Evolutionary conservation across 2,797 vertebrate genomes (phyloP), one percentile per base, ranked within the genome.

Genomic region (Clarias platycephalus): DNA sequence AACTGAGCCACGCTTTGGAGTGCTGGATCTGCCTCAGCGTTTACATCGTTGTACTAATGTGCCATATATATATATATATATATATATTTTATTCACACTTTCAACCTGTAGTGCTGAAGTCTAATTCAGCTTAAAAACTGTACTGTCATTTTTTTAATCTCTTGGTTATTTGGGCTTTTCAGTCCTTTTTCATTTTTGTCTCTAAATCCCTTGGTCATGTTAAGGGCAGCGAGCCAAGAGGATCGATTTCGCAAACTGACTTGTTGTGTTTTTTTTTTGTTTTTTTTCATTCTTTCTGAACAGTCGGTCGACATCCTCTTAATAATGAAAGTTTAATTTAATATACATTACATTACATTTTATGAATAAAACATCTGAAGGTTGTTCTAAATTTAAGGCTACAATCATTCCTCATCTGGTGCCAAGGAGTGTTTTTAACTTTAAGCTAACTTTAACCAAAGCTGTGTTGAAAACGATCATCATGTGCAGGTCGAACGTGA

Each of bases 31-130:
- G 12, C 5, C 7, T 3, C 9, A 60, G 63, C 63, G 68, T 83
- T 64, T 83, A 64, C 71, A 57, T 76, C 22, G 18, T 24, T 64
- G 31, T 8, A 22, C 49, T 63, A 63, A 82, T 34, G 71, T 64
- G 70, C 63, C 44, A 55, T 66, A 66, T 22, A n/a, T n/a, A n/a
- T n/a, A n/a, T n/a, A n/a, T n/a, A n/a, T n/a, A n/a, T 31, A 3
- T 31, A 31, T 3, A 55, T 16, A 34, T 64, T 72, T 20, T 12
- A 44, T 72, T 82, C 7, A 62, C 24, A 49, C 40, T 13, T 44
- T 13, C 4, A 40, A 15, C 24, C 68, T 62, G 60, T 49, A 31
- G 26, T 49, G 22, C 20, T 34, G 28, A 75, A n/a, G 55, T 75
- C 22, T 71, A 57, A 70, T 55, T 49, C 40, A 49, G 68, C 16